Evolutionary conservation across 2,888 invertebrate species (phyloP), one percentile per base, ranked within the genome.

Genomic region (Amphiduros pacificus): DNA sequence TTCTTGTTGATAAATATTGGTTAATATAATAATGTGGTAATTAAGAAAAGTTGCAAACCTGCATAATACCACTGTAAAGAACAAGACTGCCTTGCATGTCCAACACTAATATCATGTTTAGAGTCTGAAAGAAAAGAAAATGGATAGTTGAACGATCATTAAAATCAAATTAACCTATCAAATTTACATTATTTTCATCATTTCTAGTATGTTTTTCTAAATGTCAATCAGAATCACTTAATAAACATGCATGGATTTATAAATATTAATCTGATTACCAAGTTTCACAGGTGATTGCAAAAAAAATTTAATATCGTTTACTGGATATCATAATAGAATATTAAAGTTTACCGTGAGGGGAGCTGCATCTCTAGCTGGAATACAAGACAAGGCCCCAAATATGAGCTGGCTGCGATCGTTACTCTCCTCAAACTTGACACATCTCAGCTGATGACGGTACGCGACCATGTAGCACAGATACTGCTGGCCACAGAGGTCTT

Each of bases 301-400:
- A n/a, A n/a, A n/a, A n/a, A n/a, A n/a, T n/a, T n/a, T n/a, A n/a
- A n/a, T n/a, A n/a, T n/a, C n/a, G n/a, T n/a, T n/a, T n/a, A n/a
- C n/a, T n/a, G n/a, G n/a, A n/a, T n/a, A n/a, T n/a, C n/a, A n/a
- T n/a, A n/a, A n/a, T n/a, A n/a, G n/a, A n/a, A n/a, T n/a, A n/a
- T n/a, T n/a, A n/a, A n/a, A n/a, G n/a, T n/a, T 80, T 81, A 91
- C 90, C 31, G 89, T 87, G 69, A 94, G 83, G 44, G 88, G 87
- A 20, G 90, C 89, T 0, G 93, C 94, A 85, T 95, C 94, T 74
- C 90, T 91, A 0, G 93, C 94, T 58, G 88, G 82, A 55, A 95
- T 87, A 2, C 87, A 87, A 0, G 88, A 88, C 0, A 89, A 84
- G 59, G 89, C 85, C 3, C 92, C 93, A 72, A 94, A 91, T 63